Evolutionary conservation across 37 sponge, comb jelly and placozoan genomes (phyloP), one percentile per base, ranked within the genome.

Genomic region (Bolinopsis microptera): DNA sequence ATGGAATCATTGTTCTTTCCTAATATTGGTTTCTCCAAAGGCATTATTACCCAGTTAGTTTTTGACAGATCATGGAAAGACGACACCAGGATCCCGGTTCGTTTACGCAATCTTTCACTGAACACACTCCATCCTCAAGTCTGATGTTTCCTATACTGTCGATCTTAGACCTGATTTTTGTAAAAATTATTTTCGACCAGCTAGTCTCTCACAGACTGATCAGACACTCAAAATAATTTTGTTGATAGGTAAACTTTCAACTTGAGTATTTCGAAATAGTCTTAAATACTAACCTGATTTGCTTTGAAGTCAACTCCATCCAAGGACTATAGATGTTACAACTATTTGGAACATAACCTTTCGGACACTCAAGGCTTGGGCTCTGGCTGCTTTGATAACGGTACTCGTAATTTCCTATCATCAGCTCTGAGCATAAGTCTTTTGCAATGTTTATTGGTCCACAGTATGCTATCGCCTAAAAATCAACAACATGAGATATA

Each of bases 281-380:
- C n/a, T n/a, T n/a, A n/a, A n/a, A 48, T 48, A 13, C 61, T 48
- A 48, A 48, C 61, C 61, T 48, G 5, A 13, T 13, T 48, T 48
- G 61, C 13, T 5, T 18, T 18, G 61, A 18, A 5, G 61, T 13
- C 61, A 13, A 48, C 13, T 48, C 61, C 61, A 48, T 72, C 75
- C 75, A 72, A 72, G 75, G 75, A 21, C 75, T 72, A 28, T 72
- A 28, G 75, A 72, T 30, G 26, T n/a, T 28, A 72, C 75, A 72
- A 21, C 75, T 72, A n/a, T n/a, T 28, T 28, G 31, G 26, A n/a
- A 72, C 31, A 72, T 72, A 72, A n/a, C 75, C 75, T 30, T 28
- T 72, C 5, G 75, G 75, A 28, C 75, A 72, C 26, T 72, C 75
- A 21, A 72, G 26, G 31, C 31, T 30, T n/a, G 75, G 75, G 18